Evolutionary conservation across 2,113 vertebrate genomes (phyloP).

Genomic region (Noturus placidus): DNA sequence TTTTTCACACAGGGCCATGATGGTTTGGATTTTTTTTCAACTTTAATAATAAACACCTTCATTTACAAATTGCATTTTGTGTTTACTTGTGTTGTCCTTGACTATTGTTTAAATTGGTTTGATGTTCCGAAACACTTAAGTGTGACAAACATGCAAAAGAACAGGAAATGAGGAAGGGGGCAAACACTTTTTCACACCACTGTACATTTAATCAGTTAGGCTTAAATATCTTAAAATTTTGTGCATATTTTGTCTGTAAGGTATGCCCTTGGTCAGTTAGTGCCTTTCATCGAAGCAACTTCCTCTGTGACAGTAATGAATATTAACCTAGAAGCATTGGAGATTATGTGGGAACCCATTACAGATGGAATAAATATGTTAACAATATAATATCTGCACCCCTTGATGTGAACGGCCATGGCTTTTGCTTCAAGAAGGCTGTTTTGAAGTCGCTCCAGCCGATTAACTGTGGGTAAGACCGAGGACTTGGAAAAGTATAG

Average conservation of each 20-base stretch:
- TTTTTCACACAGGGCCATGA: too few species aligned
- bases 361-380: constrained; percentile 54
- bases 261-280: not conserved
- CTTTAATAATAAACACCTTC: too few species aligned
- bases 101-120: too few species aligned
- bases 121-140: too few species aligned
- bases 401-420: constrained; percentile 51
- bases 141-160: too few species aligned
- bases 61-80: too few species aligned
- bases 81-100: too few species aligned
- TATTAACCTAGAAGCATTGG: constrained; percentile 43
- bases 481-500: constrained; percentile 36
- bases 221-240: not conserved
- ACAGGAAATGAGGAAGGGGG: too few species aligned
- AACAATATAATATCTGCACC: constrained; percentile 52
- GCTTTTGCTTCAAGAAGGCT: constrained; percentile 22
- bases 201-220: constrained; percentile 6
- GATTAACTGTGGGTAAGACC: constrained; percentile 54
- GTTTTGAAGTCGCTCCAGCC: constrained; percentile 57
- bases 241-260: not conserved
- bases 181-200: too few species aligned
- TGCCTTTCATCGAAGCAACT: constrained; percentile 19
- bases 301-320: constrained; percentile 36
- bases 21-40: too few species aligned
- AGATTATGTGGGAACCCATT: constrained; percentile 44